Base-by-base conservation (phyloP, 2,888 invertebrate genomes). In the Tridacna gigas region DNA sequence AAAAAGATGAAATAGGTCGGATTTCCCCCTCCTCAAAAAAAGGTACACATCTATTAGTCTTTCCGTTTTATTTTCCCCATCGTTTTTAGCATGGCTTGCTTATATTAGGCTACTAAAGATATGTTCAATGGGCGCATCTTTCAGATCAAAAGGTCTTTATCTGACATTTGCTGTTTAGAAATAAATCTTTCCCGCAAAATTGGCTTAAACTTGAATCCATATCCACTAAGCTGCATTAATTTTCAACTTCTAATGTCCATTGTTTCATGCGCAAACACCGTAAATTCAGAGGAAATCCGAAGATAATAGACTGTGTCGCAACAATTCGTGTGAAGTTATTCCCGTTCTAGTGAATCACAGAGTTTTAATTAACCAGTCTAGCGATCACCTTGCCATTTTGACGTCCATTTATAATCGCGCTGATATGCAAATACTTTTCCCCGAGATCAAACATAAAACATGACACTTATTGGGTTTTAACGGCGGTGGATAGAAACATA, bases 401-500 rank as follows among this genome's bases (percentile, higher is more conserved):
- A 78, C 77, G 71, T 48, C 78, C 80, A 82, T 82, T 86, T 80
- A 84, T 78, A 76, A 75, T 77, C 77, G 69, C 65, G 28, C 75
- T 73, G 82, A 82, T 85, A 85, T 88, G 83, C 83, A 79, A 88
- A 85, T 88, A 80, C 79, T 83, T 74, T 37, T 74, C 80, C 74
- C 25, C 51, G 79, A 74, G 80, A 79, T 80, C 75, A 77, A 85
- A 77, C 71, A 83, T 73, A 83, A 83, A 74, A 78, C 82, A 83
- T 85, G 83, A 85, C 85, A 85, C 85, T 85, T 88, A 88, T 88
- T 88, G 88, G 83, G 77, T 85, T 83, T 83, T 83, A 85, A 88
- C 81, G 85, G 83, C 80, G 79, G 67, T 77, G 60, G 79, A 73
- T 77, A 81, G 81, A 79, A 84, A 83, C 79, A 83, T 77, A 76